A percentile compares a stretch with the other conserved stretches of the same genome.
Evolutionary conservation across 2,113 vertebrate species (phyloP).

Genomic region (Cyanoderma ruficeps): DNA sequence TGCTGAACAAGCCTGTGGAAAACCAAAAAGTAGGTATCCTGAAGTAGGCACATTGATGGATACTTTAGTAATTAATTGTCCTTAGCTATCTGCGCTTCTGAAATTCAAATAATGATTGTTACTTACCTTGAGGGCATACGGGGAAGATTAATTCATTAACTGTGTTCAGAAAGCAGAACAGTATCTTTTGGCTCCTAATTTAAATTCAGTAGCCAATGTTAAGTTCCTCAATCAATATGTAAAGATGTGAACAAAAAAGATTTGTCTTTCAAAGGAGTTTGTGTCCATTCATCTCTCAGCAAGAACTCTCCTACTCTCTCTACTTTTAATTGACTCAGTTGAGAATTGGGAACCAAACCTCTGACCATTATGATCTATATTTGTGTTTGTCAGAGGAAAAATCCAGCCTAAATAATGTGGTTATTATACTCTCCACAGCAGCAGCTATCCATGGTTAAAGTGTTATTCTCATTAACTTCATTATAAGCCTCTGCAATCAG

Average conservation of each 20-base stretch:
- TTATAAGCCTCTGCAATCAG: slow-evolving; percentile 22
- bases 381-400: slow-evolving; percentile 30
- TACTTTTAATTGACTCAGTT: slow-evolving; percentile 53
- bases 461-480: slow-evolving; percentile 36
- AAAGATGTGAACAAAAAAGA: neutral
- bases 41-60: neutral
- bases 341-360: slow-evolving; percentile 45
- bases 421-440: neutral
- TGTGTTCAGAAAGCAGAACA: slow-evolving; percentile 3
- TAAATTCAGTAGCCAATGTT: slow-evolving; percentile 46
- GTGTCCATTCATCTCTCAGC: slow-evolving; percentile 22
- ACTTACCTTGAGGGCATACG: neutral
- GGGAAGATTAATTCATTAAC: slow-evolving; percentile 43
- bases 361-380: slow-evolving; percentile 33
- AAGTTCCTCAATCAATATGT: slow-evolving; percentile 48
- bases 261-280: slow-evolving; percentile 36
- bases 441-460: slow-evolving; percentile 35
- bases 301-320: slow-evolving; percentile 13
- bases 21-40: neutral
- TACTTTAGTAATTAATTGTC: slow-evolving; percentile 9
- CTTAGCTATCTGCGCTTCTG: neutral
- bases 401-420: neutral
- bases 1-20: neutral
- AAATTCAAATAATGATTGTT: slow-evolving; percentile 27
- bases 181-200: slow-evolving; percentile 44